Base-by-base conservation (phyloP, 2,888 invertebrate genomes). In the Odontocerum albicorne region DNA sequence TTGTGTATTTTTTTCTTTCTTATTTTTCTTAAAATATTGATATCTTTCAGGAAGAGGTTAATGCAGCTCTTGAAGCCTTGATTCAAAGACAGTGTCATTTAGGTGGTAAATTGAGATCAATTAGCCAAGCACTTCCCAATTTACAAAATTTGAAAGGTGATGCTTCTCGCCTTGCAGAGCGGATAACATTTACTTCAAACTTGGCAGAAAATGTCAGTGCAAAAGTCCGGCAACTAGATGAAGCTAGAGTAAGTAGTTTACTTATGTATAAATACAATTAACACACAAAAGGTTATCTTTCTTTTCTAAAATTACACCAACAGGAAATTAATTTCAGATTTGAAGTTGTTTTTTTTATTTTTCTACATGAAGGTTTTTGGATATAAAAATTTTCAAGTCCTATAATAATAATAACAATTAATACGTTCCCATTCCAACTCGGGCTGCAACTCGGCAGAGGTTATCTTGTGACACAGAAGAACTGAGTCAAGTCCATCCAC, bases 121-220 rank as follows among this genome's bases (percentile, higher is more conserved):
- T 95, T n/a, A 85, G 88, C 49, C 88, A 89, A 70, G 86, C 91
- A 10, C 78, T 94, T 69, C 86, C 88, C 1, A 88, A 88, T 65
- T 77, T 96, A n/a, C 84, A 85, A 62, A 76, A 87, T 16, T 84
- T 94, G 10, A 86, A 87, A 67, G 75, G 78, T 1, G 93, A 94
- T 70, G 86, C 94, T 2, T 85, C 87, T 62, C 86, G 89, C 62
- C 82, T 99, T 21, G 85, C 89, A 2, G 83, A 83, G 55, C 94
- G 94, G 81, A 92, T 98, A 22, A 82, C 86, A 22, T 86, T 87
- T 66, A 96, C 97, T 1, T 93, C 96, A 4, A 81, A 84, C 19
- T 77, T 96, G 43, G 96, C 96, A 0, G 91, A 93, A 66, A 92
- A 92, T 69, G 97, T 99, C 49, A 96, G 95, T 68, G 90, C 92